Conservation (phyloP, 1,140 invertebrate species). For the Lerema accius region DNA sequence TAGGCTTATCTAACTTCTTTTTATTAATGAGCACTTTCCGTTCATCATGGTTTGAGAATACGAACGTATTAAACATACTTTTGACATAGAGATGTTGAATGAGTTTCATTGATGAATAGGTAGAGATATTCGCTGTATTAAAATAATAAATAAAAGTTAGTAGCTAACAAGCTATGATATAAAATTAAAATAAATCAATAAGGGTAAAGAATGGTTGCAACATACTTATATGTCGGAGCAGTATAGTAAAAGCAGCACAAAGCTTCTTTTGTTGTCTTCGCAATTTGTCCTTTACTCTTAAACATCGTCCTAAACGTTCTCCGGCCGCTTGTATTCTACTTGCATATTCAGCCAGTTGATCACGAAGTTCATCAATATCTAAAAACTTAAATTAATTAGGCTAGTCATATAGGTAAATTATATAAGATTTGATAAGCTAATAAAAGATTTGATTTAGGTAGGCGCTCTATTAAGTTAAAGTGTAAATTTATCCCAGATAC, state of each 20-base stretch:
- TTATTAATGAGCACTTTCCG: constrained; percentile 36
- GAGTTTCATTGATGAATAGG: constrained; percentile 1
- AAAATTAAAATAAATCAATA: too few relatives aligned
- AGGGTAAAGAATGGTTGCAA: constrained; percentile 11
- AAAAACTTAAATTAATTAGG: constrained; percentile 20
- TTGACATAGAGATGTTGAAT: constrained; percentile 14
- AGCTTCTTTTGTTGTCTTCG: constrained; percentile 67
- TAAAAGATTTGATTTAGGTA: constrained; percentile 9
- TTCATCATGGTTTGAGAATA: constrained; percentile 18
- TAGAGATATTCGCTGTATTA: neutral
- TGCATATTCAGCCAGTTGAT: constrained; percentile 56
- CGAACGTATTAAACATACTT: neutral
- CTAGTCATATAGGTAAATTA: too few relatives aligned
- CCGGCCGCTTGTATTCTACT: constrained; percentile 56
- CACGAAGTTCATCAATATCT: constrained; percentile 59
- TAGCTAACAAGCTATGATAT: too few relatives aligned
- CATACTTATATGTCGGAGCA: constrained; percentile 70
- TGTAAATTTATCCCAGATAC: too few relatives aligned
- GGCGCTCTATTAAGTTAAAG: too few relatives aligned
- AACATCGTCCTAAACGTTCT: constrained; percentile 59
- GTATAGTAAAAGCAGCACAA: constrained; percentile 68
- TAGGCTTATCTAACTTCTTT: constrained; percentile 31
- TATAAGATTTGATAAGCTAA: constrained; percentile 14
- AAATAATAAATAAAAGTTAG: neutral
- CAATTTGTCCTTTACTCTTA: constrained; percentile 62